Evolutionary conservation across 2,888 invertebrate species (phyloP), one percentile per base, ranked within the genome.

Genomic region (Synergus umbraculus): DNA sequence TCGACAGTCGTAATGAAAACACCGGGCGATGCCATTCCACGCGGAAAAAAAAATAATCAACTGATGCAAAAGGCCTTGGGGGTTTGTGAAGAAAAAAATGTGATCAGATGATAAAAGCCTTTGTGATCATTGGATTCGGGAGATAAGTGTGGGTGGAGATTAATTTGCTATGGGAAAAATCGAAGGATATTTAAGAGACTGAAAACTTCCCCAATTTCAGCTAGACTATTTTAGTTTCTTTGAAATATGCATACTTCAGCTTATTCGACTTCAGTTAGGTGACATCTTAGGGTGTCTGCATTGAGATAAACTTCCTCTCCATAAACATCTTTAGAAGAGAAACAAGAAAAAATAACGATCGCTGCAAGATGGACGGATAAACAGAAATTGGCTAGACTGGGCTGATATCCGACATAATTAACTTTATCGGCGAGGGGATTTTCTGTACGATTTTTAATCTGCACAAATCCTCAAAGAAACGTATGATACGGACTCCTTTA

Each of bases 21-120:
- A 65, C 79, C 64, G 65, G 60, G 77, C 67, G 76, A 79, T 44
- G 76, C 65, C 65, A 77, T 79, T 81, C 79, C n/a, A 73, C 37
- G 1, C 73, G 5, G 29, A 69, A 49, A 73, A 37, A 43, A 73
- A 73, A 22, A 73, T 73, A 54, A 73, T 73, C 49, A 73, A 41
- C 41, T 73, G 37, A 73, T 54, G n/a, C 54, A 49, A 37, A 54
- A 73, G 49, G n/a, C 29, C 18, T 54, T 41, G 4, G 41, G 37
- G 9, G 15, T 12, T 41, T 54, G 4, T 67, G 10, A 29, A 8
- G 7, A 46, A 67, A 44, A 66, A 46, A 67, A 46, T 22, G 44
- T 44, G 9, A 29, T 22, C 46, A 67, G 22, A 46, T 46, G 44
- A 4, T 4, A 67, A 67, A 22, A 46, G 12, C n/a, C 41, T 49